These are phyloP conservation scores for Gracilinanus agilis DNA, from an alignment of 2,113 vertebrate genomes.

Conservation along the genomic window DNA sequence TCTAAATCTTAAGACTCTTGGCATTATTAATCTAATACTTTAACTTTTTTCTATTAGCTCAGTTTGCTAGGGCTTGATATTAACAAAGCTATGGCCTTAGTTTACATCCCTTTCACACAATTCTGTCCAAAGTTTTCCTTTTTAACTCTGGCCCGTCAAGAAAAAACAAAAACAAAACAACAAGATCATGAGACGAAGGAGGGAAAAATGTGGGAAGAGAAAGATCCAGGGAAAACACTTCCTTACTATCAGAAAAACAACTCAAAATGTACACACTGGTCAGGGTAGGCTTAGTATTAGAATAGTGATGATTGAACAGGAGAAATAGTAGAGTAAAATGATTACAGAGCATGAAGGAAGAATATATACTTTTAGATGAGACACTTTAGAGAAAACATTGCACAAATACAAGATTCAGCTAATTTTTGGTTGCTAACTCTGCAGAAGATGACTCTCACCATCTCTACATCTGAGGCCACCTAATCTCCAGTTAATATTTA, in stretches of 20 bases:
- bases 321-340: background rate
- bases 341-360: background rate
- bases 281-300: background rate
- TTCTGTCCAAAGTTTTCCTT: background rate
- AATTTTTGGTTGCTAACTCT: background rate
- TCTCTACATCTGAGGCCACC: no score
- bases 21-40: background rate
- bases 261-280: background rate
- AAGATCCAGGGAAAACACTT: background rate
- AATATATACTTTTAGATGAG: no score
- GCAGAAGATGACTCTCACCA: no score
- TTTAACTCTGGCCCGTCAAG: background rate
- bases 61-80: background rate
- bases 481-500: no score
- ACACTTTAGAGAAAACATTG: accelerated
- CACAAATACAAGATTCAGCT: background rate
- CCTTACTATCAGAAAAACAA: background rate
- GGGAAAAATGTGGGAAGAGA: background rate
- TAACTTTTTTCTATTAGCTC: background rate
- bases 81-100: background rate
- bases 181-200: background rate
- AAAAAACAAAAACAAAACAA: background rate
- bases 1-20: background rate
- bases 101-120: background rate
- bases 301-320: background rate